Base-by-base conservation (phyloP, 2,113 vertebrate genomes). In the Apus apus region DNA sequence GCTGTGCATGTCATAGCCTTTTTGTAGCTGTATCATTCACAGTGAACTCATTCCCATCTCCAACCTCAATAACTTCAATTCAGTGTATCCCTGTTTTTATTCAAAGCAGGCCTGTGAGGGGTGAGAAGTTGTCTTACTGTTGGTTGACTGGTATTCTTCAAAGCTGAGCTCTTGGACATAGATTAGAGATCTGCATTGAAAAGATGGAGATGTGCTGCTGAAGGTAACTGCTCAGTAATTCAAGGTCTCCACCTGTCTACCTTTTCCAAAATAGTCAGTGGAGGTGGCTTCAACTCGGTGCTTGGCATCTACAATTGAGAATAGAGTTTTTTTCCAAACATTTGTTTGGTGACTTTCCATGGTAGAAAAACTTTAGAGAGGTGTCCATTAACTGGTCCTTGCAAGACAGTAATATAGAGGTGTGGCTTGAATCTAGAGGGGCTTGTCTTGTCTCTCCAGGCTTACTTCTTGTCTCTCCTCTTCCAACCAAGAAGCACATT, bases 11-110 rank as follows among this genome's bases (percentile, higher is more conserved):
- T 92, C 40, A 76, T 73, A 79, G 40, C 25, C 70, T 82, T 88
- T 86, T 87, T 95, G 80, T 79, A 85, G 65, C 83, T 80, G 21
- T 62, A 40, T 70, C 61, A 93, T 80, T 87, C 95, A 58, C 76
- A 79, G 70, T 23, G 58, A 89, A 68, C 76, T 87, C 85, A 54
- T 84, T 81, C 66, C 45, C 7, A 19, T 82, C 40, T 79, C 66
- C 64, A 73, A 1, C 9, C 27, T 81, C 73, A 68, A 8, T 68
- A 30, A 65, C 68, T 96, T 87, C 65, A 86, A 26, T 76, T 65
- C 34, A 65, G 22, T 34, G 15, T 77, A 21, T 60, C 56, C 58
- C 51, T 64, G 23, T 8, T 89, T 84, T 90, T 84, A 88, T 75
- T 94, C 75, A 82, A 66, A 90, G 53, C 53, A 81, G 76, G 32